Conservation (phyloP, 2,888 invertebrate species). For the Rhimphoctona megacephalus region DNA sequence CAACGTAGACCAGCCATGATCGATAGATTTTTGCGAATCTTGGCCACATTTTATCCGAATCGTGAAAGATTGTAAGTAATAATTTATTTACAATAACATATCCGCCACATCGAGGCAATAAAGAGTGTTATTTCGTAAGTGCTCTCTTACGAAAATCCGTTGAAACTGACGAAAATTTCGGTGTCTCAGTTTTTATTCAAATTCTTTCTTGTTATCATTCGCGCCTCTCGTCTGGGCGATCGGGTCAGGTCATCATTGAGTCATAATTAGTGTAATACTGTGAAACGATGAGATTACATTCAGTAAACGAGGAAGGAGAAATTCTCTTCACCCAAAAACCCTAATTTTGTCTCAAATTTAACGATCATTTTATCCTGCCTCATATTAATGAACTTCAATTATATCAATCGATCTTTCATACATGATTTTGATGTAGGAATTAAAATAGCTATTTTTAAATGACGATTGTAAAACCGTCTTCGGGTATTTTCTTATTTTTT, state of each 20-base stretch:
- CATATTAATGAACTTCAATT: not conserved
- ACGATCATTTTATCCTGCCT: constrained; percentile 4
- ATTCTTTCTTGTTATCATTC: constrained; percentile 58
- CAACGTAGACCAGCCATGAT: constrained; percentile 74
- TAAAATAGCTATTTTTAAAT: not conserved
- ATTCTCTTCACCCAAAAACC: constrained; percentile 13
- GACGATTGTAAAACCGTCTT: not conserved
- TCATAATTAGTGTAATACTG: constrained; percentile 11
- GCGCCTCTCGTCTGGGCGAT: constrained; percentile 48
- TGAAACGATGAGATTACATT: constrained; percentile 23
- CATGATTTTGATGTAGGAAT: not conserved
- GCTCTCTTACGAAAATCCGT: not conserved
- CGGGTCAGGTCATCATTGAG: constrained; percentile 74
- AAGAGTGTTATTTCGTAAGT: constrained; percentile 12
- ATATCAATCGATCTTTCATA: not conserved
- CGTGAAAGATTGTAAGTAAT: not conserved
- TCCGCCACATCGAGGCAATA: constrained; percentile 21
- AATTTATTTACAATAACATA: constrained; percentile 3
- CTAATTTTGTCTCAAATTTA: not conserved
- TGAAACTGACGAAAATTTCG: constrained; percentile 18
- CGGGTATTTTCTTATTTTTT: constrained; percentile 3
- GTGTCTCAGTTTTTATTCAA: constrained; percentile 2
- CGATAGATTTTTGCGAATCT: constrained; percentile 79
- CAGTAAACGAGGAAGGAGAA: constrained; percentile 10
- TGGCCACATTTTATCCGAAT: constrained; percentile 77